Conservation (phyloP, 92 coral and sea anemone genomes). For the Isaurus tuberculatus region DNA sequence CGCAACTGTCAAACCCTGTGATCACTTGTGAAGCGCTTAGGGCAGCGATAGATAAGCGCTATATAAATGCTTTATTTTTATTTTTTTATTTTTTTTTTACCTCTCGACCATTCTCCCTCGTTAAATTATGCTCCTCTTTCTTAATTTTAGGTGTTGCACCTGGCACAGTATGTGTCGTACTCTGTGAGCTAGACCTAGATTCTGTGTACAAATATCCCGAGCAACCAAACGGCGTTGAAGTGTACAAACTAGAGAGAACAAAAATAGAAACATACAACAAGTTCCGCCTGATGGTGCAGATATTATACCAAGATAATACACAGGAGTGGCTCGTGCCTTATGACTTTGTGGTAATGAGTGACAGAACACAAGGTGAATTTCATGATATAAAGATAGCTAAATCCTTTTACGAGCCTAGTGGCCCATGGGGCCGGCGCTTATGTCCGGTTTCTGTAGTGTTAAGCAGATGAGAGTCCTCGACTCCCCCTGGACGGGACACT, state of each 20-base stretch:
- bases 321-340: slow-evolving; percentile 35
- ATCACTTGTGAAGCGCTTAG: too few species aligned
- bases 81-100: too few species aligned
- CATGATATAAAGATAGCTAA: background rate
- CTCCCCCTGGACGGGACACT: too few species aligned
- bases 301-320: slow-evolving; percentile 19
- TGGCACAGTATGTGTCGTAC: background rate
- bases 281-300: slow-evolving; percentile 11
- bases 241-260: slow-evolving; percentile 46
- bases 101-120: too few species aligned
- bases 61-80: too few species aligned
- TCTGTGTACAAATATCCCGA: slow-evolving; percentile 38
- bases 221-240: slow-evolving; percentile 11
- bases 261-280: slow-evolving; percentile 25
- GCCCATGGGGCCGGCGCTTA: too few species aligned
- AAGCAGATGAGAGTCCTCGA: too few species aligned
- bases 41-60: too few species aligned
- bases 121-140: too few species aligned
- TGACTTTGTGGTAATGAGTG: slow-evolving; percentile 26
- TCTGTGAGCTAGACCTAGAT: slow-evolving; percentile 32
- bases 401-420: too few species aligned
- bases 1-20: too few species aligned
- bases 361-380: slow-evolving; percentile 24
- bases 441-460: too few species aligned
- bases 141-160: background rate